Evolutionary conservation across 1,140 invertebrate genomes (phyloP).

Genomic region (Meloidogyne chitwoodi): DNA sequence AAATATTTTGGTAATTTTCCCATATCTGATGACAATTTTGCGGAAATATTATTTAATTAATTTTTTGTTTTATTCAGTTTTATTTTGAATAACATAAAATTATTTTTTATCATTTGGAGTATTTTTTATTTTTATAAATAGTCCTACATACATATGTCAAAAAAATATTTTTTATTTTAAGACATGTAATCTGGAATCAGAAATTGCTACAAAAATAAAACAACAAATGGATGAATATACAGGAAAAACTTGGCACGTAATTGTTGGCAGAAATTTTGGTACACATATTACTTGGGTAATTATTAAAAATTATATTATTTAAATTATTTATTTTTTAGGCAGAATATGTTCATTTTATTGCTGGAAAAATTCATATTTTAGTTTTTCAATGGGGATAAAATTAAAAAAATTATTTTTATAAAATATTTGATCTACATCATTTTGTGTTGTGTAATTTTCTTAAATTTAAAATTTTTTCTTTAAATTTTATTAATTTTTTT

Average conservation of each 20-base stretch:
- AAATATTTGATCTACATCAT: too few species aligned
- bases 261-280: conserved; percentile 25
- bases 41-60: too few species aligned
- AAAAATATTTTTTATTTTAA: not conserved
- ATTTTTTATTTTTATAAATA: too few species aligned
- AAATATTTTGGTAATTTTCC: not conserved
- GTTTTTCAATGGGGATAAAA: not conserved
- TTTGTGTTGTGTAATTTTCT: too few species aligned
- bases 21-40: too few species aligned
- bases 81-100: not conserved
- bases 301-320: not conserved
- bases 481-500: too few species aligned
- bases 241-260: conserved; percentile 27
- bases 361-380: not conserved
- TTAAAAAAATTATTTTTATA: not conserved
- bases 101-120: too few species aligned
- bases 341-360: not conserved
- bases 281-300: conserved; percentile 21
- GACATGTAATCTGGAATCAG: conserved; percentile 31
- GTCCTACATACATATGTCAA: too few species aligned
- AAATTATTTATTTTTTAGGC: not conserved
- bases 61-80: too few species aligned
- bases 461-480: too few species aligned
- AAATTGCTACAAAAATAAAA: conserved; percentile 29
- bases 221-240: conserved; percentile 25